Evolutionary conservation across 2,113 vertebrate species (phyloP), one percentile per base, ranked within the genome.

Genomic region (Plecotus auritus): DNA sequence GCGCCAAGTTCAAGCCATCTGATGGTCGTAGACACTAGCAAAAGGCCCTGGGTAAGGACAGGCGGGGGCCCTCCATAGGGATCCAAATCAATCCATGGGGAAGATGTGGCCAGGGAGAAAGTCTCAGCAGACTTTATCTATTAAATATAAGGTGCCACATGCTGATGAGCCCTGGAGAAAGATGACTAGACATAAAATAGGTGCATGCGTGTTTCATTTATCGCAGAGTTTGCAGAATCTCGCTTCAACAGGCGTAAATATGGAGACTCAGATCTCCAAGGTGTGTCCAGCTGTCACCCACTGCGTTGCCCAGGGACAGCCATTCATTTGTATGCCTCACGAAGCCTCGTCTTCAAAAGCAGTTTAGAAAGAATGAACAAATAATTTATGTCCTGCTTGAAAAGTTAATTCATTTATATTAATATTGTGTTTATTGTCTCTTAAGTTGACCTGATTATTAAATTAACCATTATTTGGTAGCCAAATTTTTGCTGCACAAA

Each of bases 391-490:
- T 96, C 88, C 95, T 95, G 88, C 95, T 95, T 94, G 92, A 96
- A 91, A 97, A 95, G 90, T 83, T 95, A 95, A 97, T 97, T 97
- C 80, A 91, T 97, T 97, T 95, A 92, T 92, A 95, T 96, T 91
- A 93, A 93, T 95, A 95, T 95, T 94, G 92, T 66, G 56, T 90
- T 95, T 88, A 91, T 96, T 97, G 82, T 83, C 42, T 95, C 77
- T 92, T 92, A 88, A 88, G 20, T 97, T 84, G 94, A 91, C 85
- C 92, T 51, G 69, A 89, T 96, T 95, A 96, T 97, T 96, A 93
- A 97, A 96, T 97, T 94, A 97, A 66, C 90, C 69, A 72, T 85
- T 95, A 92, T 90, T 93, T 23, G 35, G 88, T 92, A 96, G 84
- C 88, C 45, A 85, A 96, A 92, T 88, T 72, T 88, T 86, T 90